Conservation (phyloP, 2,797 vertebrate species). For the Chelidonichthys spinosus region DNA sequence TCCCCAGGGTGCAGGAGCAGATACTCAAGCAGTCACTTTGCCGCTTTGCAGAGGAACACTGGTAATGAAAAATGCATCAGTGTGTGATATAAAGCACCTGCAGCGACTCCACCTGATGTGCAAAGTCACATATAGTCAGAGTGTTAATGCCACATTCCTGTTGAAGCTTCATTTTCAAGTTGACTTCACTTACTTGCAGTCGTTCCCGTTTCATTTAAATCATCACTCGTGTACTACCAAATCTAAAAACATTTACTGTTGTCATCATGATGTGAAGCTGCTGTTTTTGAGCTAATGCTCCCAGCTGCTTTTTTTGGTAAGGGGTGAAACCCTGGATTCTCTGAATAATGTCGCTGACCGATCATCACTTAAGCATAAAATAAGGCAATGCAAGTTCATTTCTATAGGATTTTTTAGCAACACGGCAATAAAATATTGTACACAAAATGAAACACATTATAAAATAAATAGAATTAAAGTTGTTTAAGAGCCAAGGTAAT, state of each 20-base stretch:
- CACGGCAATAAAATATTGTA: too few relatives aligned
- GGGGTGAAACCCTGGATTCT: too few relatives aligned
- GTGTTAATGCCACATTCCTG: conserved; percentile 23
- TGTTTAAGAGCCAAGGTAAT: too few relatives aligned
- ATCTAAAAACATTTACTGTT: neutral
- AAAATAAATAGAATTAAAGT: too few relatives aligned
- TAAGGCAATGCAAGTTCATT: too few relatives aligned
- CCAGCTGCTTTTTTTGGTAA: too few relatives aligned
- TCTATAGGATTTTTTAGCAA: too few relatives aligned
- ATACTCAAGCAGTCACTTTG: conserved; percentile 63
- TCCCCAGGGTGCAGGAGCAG: conserved; percentile 69
- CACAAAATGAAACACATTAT: too few relatives aligned
- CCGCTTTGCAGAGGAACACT: conserved; percentile 51
- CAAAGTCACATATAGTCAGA: conserved; percentile 38
- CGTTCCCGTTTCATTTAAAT: neutral
- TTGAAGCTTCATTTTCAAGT: conserved; percentile 6
- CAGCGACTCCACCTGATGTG: conserved; percentile 50
- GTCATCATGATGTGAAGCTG: neutral
- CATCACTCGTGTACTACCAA: neutral
- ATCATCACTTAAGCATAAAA: too few relatives aligned
- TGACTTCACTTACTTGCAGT: neutral
- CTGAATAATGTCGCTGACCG: too few relatives aligned
- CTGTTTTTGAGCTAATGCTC: too few relatives aligned
- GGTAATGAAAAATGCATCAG: conserved; percentile 71
- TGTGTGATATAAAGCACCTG: conserved; percentile 52